Percentiles rank a stretch among this genome's conserved stretches.
Evolutionary conservation across 2,888 invertebrate species (phyloP).

Genomic region (Idaea aversata): DNA sequence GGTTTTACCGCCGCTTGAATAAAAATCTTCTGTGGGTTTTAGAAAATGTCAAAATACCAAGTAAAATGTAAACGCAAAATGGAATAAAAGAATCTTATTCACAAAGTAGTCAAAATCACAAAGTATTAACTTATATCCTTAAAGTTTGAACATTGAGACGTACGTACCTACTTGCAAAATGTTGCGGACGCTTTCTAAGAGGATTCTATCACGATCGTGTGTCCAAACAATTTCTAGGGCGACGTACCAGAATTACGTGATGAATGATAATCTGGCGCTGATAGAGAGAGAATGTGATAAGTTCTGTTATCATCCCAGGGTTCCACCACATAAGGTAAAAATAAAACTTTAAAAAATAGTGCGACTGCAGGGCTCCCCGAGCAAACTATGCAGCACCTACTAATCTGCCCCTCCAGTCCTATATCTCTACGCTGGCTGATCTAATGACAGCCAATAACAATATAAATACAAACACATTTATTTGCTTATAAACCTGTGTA

Average conservation of each 20-base stretch:
- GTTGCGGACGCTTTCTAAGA: conserved; percentile 23
- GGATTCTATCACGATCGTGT: conserved; percentile 17
- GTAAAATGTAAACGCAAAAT: not conserved
- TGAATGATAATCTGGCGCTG: conserved; percentile 48
- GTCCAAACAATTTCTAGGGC: conserved; percentile 25
- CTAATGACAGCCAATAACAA: too few relatives aligned
- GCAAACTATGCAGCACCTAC: too few relatives aligned
- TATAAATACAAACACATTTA: too few relatives aligned
- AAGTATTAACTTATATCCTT: conserved; percentile 16
- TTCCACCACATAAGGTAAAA: conserved; percentile 60
- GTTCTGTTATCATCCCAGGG: conserved; percentile 51
- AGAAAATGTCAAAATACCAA: not conserved
- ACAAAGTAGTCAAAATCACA: conserved; percentile 6
- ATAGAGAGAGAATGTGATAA: conserved; percentile 57
- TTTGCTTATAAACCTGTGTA: too few relatives aligned
- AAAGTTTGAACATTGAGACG: not conserved
- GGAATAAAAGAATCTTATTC: not conserved
- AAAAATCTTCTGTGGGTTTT: not conserved
- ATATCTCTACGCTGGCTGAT: too few relatives aligned
- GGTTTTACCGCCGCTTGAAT: too few relatives aligned
- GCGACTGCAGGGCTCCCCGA: too few relatives aligned
- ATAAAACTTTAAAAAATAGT: conserved; percentile 7
- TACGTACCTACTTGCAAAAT: conserved; percentile 18
- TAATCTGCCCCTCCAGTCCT: too few relatives aligned
- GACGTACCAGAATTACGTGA: conserved; percentile 53